Conservation (phyloP, 2,113 vertebrate genomes). For the Tenebrosternarchus preto region DNA sequence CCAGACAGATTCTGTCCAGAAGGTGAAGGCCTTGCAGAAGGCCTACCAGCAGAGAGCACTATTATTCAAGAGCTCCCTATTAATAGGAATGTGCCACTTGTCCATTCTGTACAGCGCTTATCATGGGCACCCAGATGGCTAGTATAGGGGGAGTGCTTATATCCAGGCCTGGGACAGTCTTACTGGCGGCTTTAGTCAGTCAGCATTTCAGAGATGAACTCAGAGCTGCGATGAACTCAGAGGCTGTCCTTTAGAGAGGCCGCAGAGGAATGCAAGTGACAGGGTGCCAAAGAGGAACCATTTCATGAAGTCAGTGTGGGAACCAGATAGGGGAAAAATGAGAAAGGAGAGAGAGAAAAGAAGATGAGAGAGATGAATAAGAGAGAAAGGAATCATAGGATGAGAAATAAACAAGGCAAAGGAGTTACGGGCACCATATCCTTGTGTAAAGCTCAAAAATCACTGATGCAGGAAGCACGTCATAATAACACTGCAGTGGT, state of each 20-base stretch:
- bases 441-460: no score
- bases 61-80: conserved; percentile 14
- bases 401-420: background rate
- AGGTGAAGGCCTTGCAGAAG: background rate
- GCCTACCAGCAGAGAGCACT: conserved; percentile 31
- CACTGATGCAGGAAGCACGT: no score
- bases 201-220: conserved; percentile 1
- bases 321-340: background rate
- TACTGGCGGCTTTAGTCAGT: conserved; percentile 19
- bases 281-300: background rate
- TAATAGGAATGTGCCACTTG: conserved; percentile 30
- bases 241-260: conserved; percentile 6
- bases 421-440: no score
- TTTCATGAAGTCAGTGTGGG: background rate
- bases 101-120: conserved; percentile 19
- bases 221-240: conserved; percentile 23
- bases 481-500: no score
- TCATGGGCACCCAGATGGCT: conserved; percentile 35
- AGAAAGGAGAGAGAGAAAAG: no score
- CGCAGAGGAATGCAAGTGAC: conserved; percentile 1
- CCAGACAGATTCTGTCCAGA: no score
- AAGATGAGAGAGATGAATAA: background rate
- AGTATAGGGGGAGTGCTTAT: conserved; percentile 23
- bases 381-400: background rate
- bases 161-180: conserved; percentile 1